Conservation (phyloP, 2,888 invertebrate genomes). For the Parnassius apollo region DNA sequence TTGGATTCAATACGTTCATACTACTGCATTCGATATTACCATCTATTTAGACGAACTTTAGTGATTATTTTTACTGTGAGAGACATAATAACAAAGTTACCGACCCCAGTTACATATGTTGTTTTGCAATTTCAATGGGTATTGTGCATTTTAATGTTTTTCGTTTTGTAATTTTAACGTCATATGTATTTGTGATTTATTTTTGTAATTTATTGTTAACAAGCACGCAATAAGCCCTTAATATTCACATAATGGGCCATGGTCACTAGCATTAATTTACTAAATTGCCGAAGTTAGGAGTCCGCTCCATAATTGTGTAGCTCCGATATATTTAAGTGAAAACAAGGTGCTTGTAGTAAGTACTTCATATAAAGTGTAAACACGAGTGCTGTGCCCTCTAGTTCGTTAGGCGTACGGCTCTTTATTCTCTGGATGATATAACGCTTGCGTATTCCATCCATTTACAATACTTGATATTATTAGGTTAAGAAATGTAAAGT, state of each 20-base stretch:
- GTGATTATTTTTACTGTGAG: neutral
- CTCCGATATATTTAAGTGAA: slow-evolving; percentile 19
- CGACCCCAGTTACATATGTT: neutral
- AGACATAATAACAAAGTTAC: neutral
- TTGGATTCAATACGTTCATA: slow-evolving; percentile 7
- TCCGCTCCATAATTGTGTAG: neutral
- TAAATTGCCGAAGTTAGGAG: neutral
- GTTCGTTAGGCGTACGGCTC: slow-evolving; percentile 10
- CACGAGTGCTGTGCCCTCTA: neutral
- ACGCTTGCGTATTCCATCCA: slow-evolving; percentile 16
- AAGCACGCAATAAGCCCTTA: neutral
- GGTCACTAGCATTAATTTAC: too few relatives aligned
- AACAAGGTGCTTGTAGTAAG: slow-evolving; percentile 23
- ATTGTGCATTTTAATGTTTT: neutral
- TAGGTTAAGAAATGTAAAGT: too few relatives aligned
- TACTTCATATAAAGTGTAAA: slow-evolving; percentile 6
- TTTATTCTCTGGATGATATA: slow-evolving; percentile 3
- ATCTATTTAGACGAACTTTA: neutral
- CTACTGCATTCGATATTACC: slow-evolving; percentile 8
- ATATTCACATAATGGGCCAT: too few relatives aligned
- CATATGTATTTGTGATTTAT: neutral
- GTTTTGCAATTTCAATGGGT: neutral
- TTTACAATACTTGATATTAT: slow-evolving; percentile 5
- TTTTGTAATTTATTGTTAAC: neutral
- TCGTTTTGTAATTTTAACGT: too few relatives aligned